A percentile compares a stretch with the other conserved stretches of the same genome.
Conservation (phyloP, 2,888 invertebrate genomes). For the Acrobasis repandana region DNA sequence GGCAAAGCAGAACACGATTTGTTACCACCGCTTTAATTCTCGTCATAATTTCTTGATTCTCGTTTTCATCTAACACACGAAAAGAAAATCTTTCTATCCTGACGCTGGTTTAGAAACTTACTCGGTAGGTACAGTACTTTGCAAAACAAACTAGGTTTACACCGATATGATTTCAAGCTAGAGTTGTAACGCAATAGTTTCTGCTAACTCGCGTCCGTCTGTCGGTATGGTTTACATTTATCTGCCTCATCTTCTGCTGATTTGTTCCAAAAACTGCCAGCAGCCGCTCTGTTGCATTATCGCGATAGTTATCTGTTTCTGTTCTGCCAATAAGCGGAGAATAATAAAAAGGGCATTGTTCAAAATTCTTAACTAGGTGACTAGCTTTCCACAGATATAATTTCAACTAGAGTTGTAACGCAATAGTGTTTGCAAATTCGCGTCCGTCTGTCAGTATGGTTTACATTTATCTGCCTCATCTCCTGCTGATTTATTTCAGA, state of each 20-base stretch:
- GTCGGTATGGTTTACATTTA: constrained; percentile 42
- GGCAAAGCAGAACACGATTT: too few species aligned
- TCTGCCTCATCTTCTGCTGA: constrained; percentile 53
- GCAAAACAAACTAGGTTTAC: too few species aligned
- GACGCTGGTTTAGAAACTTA: too few species aligned
- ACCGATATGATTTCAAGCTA: too few species aligned
- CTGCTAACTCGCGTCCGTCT: constrained; percentile 39
- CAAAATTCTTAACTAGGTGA: background rate
- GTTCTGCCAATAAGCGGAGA: constrained; percentile 1
- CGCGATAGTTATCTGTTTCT: constrained; percentile 26
- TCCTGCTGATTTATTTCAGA: constrained; percentile 53
- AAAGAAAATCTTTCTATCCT: too few species aligned
- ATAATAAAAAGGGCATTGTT: constrained; percentile 1
- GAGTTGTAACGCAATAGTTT: background rate
- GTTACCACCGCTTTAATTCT: too few species aligned
- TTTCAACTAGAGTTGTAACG: too few species aligned
- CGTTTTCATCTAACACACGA: too few species aligned
- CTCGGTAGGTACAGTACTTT: too few species aligned
- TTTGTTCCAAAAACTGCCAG: constrained; percentile 49
- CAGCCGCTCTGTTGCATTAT: constrained; percentile 26
- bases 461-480: constrained; percentile 51
- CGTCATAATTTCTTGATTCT: too few species aligned
- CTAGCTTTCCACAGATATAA: too few species aligned
- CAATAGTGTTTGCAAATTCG: constrained; percentile 36
- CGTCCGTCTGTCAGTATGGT: constrained; percentile 36